Evolutionary conservation across 2,797 vertebrate genomes (phyloP).

Genomic region (Enteromius unitaeniatus): DNA sequence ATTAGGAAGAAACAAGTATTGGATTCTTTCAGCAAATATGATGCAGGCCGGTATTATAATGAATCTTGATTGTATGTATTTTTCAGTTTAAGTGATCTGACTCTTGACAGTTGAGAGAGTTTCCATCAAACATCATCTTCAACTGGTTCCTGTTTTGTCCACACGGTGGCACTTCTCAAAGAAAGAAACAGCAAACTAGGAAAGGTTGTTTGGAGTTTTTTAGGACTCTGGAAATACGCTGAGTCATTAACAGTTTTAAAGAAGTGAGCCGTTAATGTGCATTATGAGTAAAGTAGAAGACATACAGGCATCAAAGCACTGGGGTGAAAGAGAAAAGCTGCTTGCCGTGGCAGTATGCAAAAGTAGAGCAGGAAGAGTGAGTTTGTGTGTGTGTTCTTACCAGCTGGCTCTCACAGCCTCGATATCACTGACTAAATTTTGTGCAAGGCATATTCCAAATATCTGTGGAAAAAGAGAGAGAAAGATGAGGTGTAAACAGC

Average conservation of each 20-base stretch:
- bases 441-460: slow-evolving; percentile 96
- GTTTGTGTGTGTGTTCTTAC: slow-evolving; percentile 72
- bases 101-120: background rate
- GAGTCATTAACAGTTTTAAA: background rate
- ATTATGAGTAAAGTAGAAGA: background rate
- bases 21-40: background rate
- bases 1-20: background rate
- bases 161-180: slow-evolving; percentile 32
- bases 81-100: background rate
- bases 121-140: background rate
- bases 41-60: background rate
- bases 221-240: background rate
- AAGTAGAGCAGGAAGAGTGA: slow-evolving; percentile 12
- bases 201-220: background rate
- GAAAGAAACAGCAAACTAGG: background rate
- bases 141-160: slow-evolving; percentile 4
- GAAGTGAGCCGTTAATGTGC: background rate
- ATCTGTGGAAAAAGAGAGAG: slow-evolving; percentile 78
- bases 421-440: slow-evolving; percentile 97
- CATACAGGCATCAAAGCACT: background rate
- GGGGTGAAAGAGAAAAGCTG: background rate
- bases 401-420: slow-evolving; percentile 95
- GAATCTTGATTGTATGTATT: background rate
- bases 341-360: background rate
- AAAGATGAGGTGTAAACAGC: background rate